These are phyloP conservation scores for Centroberyx gerrardi DNA, from an alignment of 2,797 vertebrate species.

Conservation along the genomic window DNA sequence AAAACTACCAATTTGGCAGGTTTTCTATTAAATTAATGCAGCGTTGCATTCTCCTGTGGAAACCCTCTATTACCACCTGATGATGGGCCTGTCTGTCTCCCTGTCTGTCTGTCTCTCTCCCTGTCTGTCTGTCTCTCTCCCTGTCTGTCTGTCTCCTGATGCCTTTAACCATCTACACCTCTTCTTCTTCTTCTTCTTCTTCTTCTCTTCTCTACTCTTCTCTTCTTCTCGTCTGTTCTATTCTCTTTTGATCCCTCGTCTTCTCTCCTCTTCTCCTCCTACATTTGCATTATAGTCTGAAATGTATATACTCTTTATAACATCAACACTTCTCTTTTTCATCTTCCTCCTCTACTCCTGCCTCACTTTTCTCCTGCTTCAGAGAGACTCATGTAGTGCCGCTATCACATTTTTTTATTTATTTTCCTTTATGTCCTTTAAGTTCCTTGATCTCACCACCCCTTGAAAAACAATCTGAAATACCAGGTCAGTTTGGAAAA, in stretches of 20 bases:
- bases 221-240: background rate
- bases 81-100: background rate
- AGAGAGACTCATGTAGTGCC: background rate
- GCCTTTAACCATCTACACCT: background rate
- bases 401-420: background rate
- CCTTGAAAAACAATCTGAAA: background rate
- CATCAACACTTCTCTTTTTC: no score
- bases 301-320: no score
- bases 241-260: background rate
- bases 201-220: background rate
- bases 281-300: no score
- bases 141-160: slow-evolving; percentile 3
- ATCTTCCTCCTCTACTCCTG: no score
- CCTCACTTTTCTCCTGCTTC: no score
- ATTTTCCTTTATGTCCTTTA: background rate
- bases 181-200: background rate
- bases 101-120: background rate
- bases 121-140: background rate
- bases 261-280: background rate
- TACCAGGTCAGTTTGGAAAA: background rate
- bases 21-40: no score
- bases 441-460: background rate
- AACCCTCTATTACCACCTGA: background rate
- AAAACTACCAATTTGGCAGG: no score
- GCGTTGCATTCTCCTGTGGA: no score